Evolutionary conservation across 53 echinoderm and acorn worm species (phyloP).

Genomic region (Stichopus horrens): DNA sequence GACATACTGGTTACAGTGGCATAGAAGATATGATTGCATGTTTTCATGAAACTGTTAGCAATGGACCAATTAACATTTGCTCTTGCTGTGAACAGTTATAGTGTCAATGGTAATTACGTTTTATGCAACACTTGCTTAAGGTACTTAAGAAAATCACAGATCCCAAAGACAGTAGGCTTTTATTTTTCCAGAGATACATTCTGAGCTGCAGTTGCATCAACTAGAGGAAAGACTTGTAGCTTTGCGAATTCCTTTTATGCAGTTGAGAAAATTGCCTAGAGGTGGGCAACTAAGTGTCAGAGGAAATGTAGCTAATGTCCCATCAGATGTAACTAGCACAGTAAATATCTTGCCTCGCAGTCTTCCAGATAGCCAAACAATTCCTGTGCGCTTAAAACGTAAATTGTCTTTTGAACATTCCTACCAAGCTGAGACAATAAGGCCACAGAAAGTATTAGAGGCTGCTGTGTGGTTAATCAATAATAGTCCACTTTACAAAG

Average conservation of each 20-base stretch:
- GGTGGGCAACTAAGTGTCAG: neutral
- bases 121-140: constrained; percentile 13
- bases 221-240: constrained; percentile 10
- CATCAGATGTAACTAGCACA: neutral
- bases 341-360: neutral
- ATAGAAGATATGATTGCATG: no score
- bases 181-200: neutral
- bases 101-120: neutral
- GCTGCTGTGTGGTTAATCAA: constrained; percentile 15
- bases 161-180: neutral
- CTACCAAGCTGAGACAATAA: neutral
- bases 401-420: constrained; percentile 1
- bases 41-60: neutral
- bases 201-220: neutral
- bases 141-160: neutral
- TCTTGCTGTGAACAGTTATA: constrained; percentile 33
- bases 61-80: neutral
- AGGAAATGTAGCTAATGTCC: constrained; percentile 19
- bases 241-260: constrained; percentile 28
- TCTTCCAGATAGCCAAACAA: neutral
- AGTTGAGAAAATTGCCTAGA: constrained; percentile 10
- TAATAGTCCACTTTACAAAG: constrained; percentile 10
- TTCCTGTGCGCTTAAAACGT: neutral
- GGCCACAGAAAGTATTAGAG: neutral
- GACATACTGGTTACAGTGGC: no score